Evolutionary conservation across 2,113 vertebrate species (phyloP).

Genomic region (Chaetura pelagica): DNA sequence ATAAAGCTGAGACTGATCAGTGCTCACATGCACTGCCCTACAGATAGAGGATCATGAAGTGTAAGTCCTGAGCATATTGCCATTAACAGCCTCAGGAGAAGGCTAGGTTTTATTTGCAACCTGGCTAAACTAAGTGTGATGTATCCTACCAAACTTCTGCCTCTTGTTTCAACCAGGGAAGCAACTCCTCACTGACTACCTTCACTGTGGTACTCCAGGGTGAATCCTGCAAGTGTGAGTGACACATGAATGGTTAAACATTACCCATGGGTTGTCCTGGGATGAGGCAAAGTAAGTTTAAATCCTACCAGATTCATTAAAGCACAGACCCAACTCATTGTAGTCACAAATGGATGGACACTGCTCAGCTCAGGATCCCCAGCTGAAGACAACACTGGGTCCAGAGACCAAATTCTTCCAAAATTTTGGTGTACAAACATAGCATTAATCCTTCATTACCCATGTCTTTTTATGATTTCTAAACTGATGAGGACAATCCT

Average conservation of each 20-base stretch:
- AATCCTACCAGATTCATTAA: fast-evolving
- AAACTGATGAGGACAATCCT: background rate
- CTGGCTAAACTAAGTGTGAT: background rate
- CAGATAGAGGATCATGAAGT: background rate
- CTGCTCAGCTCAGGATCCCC: no score
- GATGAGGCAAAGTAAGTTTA: background rate
- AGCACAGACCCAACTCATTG: background rate
- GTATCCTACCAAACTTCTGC: background rate
- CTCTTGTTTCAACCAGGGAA: background rate
- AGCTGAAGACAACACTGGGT: background rate
- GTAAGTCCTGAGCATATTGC: background rate
- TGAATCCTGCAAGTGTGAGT: background rate
- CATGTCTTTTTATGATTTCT: background rate
- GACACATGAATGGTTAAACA: fast-evolving
- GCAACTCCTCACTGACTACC: background rate
- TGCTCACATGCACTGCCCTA: background rate
- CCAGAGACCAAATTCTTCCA: background rate
- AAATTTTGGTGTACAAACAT: background rate
- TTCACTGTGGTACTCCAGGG: background rate
- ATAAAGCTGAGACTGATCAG: background rate
- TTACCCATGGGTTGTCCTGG: background rate
- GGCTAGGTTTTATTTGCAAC: background rate
- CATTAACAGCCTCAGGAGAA: background rate
- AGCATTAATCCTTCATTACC: background rate
- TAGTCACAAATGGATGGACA: background rate